These are phyloP conservation scores for Pygoscelis antarcticus DNA, from an alignment of 2,113 vertebrate genomes.

Conservation along the genomic window DNA sequence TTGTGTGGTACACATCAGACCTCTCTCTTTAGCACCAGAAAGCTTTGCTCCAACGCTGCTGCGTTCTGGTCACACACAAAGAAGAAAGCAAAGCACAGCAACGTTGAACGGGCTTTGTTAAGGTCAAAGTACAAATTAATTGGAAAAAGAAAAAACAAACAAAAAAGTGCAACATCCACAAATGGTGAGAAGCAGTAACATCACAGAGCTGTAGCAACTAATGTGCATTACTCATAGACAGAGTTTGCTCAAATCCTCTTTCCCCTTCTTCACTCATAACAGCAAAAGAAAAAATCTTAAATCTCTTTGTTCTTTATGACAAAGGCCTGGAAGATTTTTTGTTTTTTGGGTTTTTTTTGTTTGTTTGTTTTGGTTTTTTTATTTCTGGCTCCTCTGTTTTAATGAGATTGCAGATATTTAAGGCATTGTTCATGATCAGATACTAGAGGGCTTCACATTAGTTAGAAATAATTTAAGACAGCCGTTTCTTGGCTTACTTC, in stretches of 20 bases:
- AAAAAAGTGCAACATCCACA: not conserved
- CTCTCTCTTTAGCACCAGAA: not conserved
- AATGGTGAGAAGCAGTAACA: not conserved
- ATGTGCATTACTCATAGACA: not conserved
- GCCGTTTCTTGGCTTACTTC: not conserved
- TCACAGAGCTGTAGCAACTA: not conserved
- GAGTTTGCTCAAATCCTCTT: not conserved
- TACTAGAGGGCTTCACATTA: not conserved
- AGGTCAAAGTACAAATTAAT: not conserved
- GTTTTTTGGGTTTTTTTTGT: too few species aligned
- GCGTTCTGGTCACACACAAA: rapidly evolving
- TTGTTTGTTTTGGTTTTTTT: not conserved
- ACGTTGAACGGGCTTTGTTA: rapidly evolving
- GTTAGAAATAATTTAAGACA: not conserved
- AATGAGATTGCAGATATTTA: not conserved
- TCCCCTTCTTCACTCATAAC: not conserved
- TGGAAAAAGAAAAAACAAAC: not conserved
- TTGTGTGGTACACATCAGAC: rapidly evolving
- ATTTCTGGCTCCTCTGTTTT: not conserved
- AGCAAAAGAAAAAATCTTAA: not conserved
- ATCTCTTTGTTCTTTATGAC: not conserved
- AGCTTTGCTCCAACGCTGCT: not conserved
- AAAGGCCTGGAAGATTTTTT: not conserved
- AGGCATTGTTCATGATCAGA: not conserved
- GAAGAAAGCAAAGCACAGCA: not conserved